A percentile compares a stretch with the other conserved stretches of the same genome.
Conservation (phyloP, 1,140 invertebrate genomes). For the Nymphalis io region DNA sequence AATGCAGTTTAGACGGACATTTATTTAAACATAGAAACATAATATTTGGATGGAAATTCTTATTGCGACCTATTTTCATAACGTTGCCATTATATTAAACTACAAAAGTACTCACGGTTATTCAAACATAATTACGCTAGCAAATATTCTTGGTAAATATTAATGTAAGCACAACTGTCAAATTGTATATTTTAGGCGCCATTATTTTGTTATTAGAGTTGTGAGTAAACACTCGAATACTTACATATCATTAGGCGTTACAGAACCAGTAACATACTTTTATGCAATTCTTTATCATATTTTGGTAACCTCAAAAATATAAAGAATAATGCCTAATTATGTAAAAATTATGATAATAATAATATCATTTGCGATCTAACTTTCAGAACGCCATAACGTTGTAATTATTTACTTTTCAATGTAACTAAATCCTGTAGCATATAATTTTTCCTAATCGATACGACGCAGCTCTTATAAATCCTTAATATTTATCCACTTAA, state of each 20-base stretch:
- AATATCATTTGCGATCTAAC: too few relatives aligned
- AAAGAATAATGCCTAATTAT: too few relatives aligned
- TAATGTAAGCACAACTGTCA: slow-evolving; percentile 2
- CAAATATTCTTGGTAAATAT: slow-evolving; percentile 1
- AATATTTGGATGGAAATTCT: neutral
- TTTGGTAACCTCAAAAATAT: too few relatives aligned
- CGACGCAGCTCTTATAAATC: too few relatives aligned
- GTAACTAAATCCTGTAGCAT: too few relatives aligned
- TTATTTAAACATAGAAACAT: neutral
- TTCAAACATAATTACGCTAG: slow-evolving; percentile 6
- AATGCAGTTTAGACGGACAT: too few relatives aligned
- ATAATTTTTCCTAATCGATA: too few relatives aligned
- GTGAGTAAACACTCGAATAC: neutral
- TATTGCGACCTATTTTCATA: neutral
- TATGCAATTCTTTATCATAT: neutral
- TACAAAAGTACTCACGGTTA: neutral
- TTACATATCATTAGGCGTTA: slow-evolving; percentile 2
- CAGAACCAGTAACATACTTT: neutral
- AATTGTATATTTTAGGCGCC: neutral
- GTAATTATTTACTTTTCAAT: too few relatives aligned
- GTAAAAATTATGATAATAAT: too few relatives aligned
- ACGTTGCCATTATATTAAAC: neutral
- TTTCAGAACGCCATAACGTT: too few relatives aligned
- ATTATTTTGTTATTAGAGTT: neutral
- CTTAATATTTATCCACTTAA: too few relatives aligned